Base-by-base conservation (phyloP, 2,888 invertebrate species). In the Brachypterus glaber region DNA sequence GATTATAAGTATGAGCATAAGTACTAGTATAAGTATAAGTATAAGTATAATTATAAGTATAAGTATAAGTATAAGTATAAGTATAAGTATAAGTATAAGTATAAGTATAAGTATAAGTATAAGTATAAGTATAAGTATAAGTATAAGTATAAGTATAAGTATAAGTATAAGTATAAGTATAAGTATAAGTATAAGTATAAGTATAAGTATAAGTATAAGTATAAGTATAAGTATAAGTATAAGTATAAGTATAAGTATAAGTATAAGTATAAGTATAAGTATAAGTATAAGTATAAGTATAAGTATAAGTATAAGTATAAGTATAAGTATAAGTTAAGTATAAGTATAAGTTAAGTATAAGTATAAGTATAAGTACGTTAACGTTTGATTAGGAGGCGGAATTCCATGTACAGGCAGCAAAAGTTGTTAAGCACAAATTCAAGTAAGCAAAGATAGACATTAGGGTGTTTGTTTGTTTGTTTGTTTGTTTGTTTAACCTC, bases 1-100 rank as follows among this genome's bases (percentile, higher is more conserved):
- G 9, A 21, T 5, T 21, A 21, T 21, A 21, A 21, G 21, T 21
- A 21, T 21, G 9, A 21, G 21, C 9, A 21, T 21, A 21, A 21
- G 21, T 21, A 21, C 21, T 7, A 21, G 21, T 21, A 21, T 9
- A 21, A 21, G 21, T 21, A 21, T 9, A 21, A 21, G 21, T 21
- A 21, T 21, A 21, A 21, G 21, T 21, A 21, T 21, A 21, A 21
- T 5, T 21, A 21, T 21, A 21, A 21, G 21, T 21, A 21, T 21
- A 21, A 21, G 21, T 21, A 21, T 21, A 21, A 21, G 21, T 21
- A 21, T 21, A 21, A 21, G 21, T 21, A 21, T 21, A 21, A 21
- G 21, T 21, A 21, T 21, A 21, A 21, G 21, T 21, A 21, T 21
- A 21, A 21, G 21, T 21, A 21, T 21, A 21, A 21, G 21, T 21